Base-by-base conservation (phyloP, 2,888 invertebrate species). In the Stenodema calcarata region DNA sequence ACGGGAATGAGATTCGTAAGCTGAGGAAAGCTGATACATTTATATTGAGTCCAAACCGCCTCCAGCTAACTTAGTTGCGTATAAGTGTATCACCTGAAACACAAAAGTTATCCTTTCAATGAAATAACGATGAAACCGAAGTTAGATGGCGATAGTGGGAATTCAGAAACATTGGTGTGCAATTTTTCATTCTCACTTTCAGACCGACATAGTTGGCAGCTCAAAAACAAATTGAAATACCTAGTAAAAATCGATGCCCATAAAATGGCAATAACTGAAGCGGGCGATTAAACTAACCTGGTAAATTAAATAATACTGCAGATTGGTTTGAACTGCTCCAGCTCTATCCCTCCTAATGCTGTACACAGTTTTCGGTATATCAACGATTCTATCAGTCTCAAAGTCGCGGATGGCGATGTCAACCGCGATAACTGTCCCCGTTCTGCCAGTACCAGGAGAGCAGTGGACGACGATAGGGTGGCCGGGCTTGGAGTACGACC, bases 231-330 rank as follows among this genome's bases (percentile, higher is more conserved):
- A n/a, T n/a, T n/a, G n/a, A n/a, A n/a, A n/a, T n/a, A n/a, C n/a
- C n/a, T n/a, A n/a, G n/a, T n/a, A n/a, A n/a, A n/a, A n/a, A n/a
- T n/a, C n/a, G n/a, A n/a, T n/a, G n/a, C n/a, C n/a, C n/a, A n/a
- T n/a, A n/a, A n/a, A n/a, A n/a, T n/a, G n/a, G n/a, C n/a, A n/a
- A n/a, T n/a, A n/a, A n/a, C n/a, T 7, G 35, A 35, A 35, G 35
- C 35, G 35, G 2, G n/a, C n/a, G n/a, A 18, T n/a, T 73, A 18
- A 28, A 78, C 89, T 89, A 90, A 96, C 98, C 94, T 96, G 96
- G 91, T 98, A 98, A 89, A 98, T 95, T 92, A 97, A 97, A 90
- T 95, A 94, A 92, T 98, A 98, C 92, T 98, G 98, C 90, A 98
- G 97, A 90, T 95, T 94, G 87, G 97, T 98, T 91, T 97, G 95